Base-by-base conservation (phyloP, 92 coral and sea anemone genomes). In the Pocillopora meandrina region DNA sequence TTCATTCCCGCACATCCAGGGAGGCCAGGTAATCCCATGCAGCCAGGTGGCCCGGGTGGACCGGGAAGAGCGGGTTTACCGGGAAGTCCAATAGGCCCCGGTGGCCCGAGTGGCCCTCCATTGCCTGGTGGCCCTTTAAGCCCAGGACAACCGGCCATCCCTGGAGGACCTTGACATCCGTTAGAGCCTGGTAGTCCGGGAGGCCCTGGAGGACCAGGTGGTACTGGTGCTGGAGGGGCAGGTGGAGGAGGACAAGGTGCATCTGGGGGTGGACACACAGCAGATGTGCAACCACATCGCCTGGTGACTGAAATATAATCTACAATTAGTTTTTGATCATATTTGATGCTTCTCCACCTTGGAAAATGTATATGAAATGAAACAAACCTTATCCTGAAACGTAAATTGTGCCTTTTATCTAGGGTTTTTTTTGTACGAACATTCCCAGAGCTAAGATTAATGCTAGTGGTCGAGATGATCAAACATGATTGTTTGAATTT, bases 61-160 rank as follows among this genome's bases (percentile, higher is more conserved):
- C 98, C 98, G 65, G 92, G 98, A 19, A 92, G 93, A 21, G 95
- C 95, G 61, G 91, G 92, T 14, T 88, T 84, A 26, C 94, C 98
- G 56, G 83, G 85, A 23, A 72, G 65, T 13, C 93, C 93, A n/a
- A 67, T 36, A 80, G 71, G 91, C 34, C 98, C 98, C 14, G 94
- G 92, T 65, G 91, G 90, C 74, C 98, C 98, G 33, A 86, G 92
- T 42, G 92, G 86, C 76, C 98, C 98, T 6, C 84, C 67, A 18
- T 83, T 77, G 73, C 98, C 98, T 61, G 89, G 87, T 76, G 89
- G 89, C 42, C 98, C 98, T 33, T 88, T 88, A 26, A 90, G 73
- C 31, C 98, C 98, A n/a, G 92, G 92, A 64, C 86, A 86, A 21
- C 98, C 98, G 2, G 89, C 77, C 71, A 70, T 52, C 84, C 93